Base-by-base conservation (phyloP, 2,797 vertebrate genomes). In the Odontamblyopus lacepedii region DNA sequence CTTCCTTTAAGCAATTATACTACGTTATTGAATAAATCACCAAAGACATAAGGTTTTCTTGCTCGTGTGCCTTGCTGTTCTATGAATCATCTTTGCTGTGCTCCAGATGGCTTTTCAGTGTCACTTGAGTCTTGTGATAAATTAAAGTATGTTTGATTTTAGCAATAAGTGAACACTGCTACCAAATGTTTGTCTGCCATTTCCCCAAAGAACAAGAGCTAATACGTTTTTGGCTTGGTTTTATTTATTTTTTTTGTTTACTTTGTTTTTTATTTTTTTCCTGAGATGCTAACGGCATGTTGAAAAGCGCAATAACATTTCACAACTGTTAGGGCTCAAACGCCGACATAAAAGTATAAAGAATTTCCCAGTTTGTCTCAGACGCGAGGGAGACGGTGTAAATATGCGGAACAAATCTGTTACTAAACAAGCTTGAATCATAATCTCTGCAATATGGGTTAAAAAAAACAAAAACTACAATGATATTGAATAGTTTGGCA, bases 111-210 rank as follows among this genome's bases (percentile, higher is more conserved):
- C 26, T 63, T 26, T 57, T 56, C 27, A n/a, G 6, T 26, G 57
- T 19, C 38, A 16, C 9, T 48, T 5, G 6, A 64, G 35, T 23
- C 63, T 41, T 26, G 11, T 44, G 38, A 26, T 16, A 23, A 41
- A 41, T 44, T 63, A 32, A 63, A 63, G 61, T 30, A 60, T 63
- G 61, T 63, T 63, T 63, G 61, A 63, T 64, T 64, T 66, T 29
- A 51, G 44, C 15, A 48, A 32, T 65, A 65, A 65, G 23, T 50
- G 30, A 63, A 50, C 23, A 29, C 64, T 29, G 64, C 1, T 23
- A 51, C 13, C 64, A 66, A 66, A 44, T 41, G 65, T 53, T 67
- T 29, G 23, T 26, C 44, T 48, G 23, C 48, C 4, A 7, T 53
- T 32, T n/a, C 30, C 32, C 48, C 9, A 16, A 67, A 53, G 19